phyloP scores from a whole-genome alignment of 2,888 invertebrate species.

The Heliconius ismenius region DNA sequence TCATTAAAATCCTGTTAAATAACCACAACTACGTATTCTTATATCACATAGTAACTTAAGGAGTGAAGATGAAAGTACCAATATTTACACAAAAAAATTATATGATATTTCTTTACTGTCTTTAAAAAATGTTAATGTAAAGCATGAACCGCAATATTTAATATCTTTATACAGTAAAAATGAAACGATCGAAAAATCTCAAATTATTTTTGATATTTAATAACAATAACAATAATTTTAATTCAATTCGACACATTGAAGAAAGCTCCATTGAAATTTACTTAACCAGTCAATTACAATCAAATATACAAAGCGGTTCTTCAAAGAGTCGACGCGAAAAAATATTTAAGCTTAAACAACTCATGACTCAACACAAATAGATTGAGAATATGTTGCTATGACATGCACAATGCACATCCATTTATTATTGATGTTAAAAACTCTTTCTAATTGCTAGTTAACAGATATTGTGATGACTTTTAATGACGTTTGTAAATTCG shows the following conservation, averaged over 20 bases:
- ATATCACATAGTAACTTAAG: conserved; percentile 17
- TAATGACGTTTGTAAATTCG: conserved; percentile 47
- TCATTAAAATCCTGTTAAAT: conserved; percentile 33
- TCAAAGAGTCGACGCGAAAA: conserved; percentile 31
- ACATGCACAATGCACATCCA: conserved; percentile 43
- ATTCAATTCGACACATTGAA: conserved; percentile 32
- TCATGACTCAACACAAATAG: conserved; percentile 51
- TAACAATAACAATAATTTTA: conserved; percentile 15
- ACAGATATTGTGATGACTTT: conserved; percentile 39
- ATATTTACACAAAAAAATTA: background rate
- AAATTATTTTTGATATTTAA: background rate
- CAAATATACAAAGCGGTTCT: conserved; percentile 31
- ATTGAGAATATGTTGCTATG: conserved; percentile 47
- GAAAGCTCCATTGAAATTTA: conserved; percentile 41
- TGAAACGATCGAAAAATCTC: background rate
- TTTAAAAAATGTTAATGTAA: background rate
- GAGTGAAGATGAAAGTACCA: background rate
- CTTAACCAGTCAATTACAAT: conserved; percentile 42
- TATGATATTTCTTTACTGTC: background rate
- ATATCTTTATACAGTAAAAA: background rate
- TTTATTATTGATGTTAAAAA: conserved; percentile 49
- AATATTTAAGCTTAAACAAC: conserved; percentile 38
- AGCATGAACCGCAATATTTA: background rate
- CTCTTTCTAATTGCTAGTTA: conserved; percentile 57
- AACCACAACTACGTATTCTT: conserved; percentile 40